These are phyloP conservation scores for Tetranychus truncatus DNA, from an alignment of 2,888 invertebrate genomes.

Conservation along the genomic window DNA sequence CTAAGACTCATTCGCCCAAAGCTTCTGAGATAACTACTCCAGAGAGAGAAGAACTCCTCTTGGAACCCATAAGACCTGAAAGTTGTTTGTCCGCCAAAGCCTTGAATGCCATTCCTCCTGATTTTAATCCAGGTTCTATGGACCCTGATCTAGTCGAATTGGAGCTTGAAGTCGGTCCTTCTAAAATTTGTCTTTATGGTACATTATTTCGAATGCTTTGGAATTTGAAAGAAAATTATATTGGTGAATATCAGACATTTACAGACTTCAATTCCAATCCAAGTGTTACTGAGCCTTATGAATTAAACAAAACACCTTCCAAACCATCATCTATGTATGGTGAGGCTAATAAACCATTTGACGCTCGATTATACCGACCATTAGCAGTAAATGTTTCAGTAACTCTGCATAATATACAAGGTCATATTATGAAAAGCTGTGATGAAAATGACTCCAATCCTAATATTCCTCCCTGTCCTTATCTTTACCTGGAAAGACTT, in stretches of 20 bases:
- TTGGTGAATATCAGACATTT: slow-evolving; percentile 36
- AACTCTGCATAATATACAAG: slow-evolving; percentile 85
- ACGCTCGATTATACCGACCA: slow-evolving; percentile 69
- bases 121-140: slow-evolving; percentile 69
- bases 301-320: slow-evolving; percentile 17
- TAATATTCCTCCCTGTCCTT: slow-evolving; percentile 75
- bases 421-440: slow-evolving; percentile 78
- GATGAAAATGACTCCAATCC: slow-evolving; percentile 39
- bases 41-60: slow-evolving; percentile 73
- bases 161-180: slow-evolving; percentile 84
- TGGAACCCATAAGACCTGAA: slow-evolving; percentile 68
- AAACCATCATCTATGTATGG: slow-evolving; percentile 1
- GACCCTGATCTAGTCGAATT: slow-evolving; percentile 73
- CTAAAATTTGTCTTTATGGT: slow-evolving; percentile 74
- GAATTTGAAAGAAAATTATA: slow-evolving; percentile 37
- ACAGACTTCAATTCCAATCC: slow-evolving; percentile 29
- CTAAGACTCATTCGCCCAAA: slow-evolving; percentile 65
- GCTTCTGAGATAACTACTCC: slow-evolving; percentile 72
- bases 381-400: slow-evolving; percentile 77
- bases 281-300: slow-evolving; percentile 8
- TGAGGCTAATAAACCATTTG: slow-evolving; percentile 39
- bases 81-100: background rate
- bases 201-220: slow-evolving; percentile 49
- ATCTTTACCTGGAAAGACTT: slow-evolving; percentile 66
- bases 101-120: slow-evolving; percentile 35